Evolutionary conservation across 2,888 invertebrate species (phyloP).

Genomic region (Eustalomyia histrio): DNA sequence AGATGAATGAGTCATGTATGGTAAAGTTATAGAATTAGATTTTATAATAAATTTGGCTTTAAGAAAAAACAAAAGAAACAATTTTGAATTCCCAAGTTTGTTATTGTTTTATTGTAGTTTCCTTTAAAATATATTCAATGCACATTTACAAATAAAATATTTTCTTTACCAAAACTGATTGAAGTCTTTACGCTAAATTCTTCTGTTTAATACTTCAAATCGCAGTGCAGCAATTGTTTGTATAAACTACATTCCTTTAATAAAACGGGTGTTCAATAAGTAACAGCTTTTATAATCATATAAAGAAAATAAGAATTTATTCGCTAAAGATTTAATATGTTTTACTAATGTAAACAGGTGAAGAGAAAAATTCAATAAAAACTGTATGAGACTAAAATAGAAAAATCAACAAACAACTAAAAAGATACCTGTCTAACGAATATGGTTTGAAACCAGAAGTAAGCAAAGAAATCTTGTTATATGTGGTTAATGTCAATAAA

Average conservation of each 20-base stretch:
- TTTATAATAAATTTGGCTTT: not conserved
- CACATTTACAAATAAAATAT: not conserved
- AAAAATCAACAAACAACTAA: conserved; percentile 32
- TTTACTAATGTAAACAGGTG: conserved; percentile 45
- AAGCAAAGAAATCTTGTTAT: conserved; percentile 32
- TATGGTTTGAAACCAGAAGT: not conserved
- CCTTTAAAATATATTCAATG: too few relatives aligned
- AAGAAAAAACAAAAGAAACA: too few relatives aligned
- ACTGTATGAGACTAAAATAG: conserved; percentile 40
- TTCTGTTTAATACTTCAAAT: conserved; percentile 38
- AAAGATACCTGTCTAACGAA: conserved; percentile 26
- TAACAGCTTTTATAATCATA: conserved; percentile 48
- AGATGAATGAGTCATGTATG: not conserved
- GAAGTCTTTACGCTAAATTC: conserved; percentile 40
- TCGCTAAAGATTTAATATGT: conserved; percentile 17
- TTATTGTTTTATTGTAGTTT: too few relatives aligned
- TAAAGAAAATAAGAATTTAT: conserved; percentile 40
- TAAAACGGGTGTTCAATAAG: conserved; percentile 49
- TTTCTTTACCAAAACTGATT: not conserved
- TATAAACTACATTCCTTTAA: conserved; percentile 54
- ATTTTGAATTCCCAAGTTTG: too few relatives aligned
- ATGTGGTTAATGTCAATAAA: conserved; percentile 48
- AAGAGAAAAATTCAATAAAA: conserved; percentile 16
- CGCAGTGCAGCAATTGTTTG: conserved; percentile 63
- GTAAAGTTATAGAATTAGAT: not conserved